Evolutionary conservation across 1,140 invertebrate species (phyloP), one percentile per base, ranked within the genome.

Genomic region (Carposina sasakii): DNA sequence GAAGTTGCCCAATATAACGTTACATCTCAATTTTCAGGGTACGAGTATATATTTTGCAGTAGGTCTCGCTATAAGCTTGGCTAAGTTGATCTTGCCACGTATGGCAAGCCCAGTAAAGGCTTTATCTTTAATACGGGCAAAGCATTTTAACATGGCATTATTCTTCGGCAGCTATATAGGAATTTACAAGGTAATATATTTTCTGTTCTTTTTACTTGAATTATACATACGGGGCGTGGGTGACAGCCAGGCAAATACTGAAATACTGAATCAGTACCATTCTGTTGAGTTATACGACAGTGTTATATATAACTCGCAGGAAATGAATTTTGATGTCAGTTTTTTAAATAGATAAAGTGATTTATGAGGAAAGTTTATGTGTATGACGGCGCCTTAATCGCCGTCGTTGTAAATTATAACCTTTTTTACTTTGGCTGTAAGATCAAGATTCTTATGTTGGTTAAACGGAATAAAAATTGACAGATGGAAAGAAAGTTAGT

Each of bases 121-220:
- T 0, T 22, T 86, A 1, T 57, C 63, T 0, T 68, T 59, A 1
- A 65, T 86, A 9, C 66, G 69, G 23, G 28, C 52, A 0, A 63
- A 59, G n/a, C 74, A 84, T 30, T 75, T 82, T 36, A 74, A 64
- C 23, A 60, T 85, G 52, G 84, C 70, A 3, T 23, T 84, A 15
- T 86, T 85, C 62, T 79, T 86, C 54, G 79, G 79, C 54, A 76
- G 74, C 58, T 86, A 86, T 71, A 85, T 85, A 42, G 82, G 82
- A 76, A 86, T 86, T 71, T 86, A 86, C 67, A 76, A 79, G 76
- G 84, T 86, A 81, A 67, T 76, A 71, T 57, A 66, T 47, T 20
- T 63, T 60, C 17, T 51, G 19, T 49, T 56, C 37, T 28, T n/a
- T n/a, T n/a, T n/a, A n/a, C n/a, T n/a, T n/a, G n/a, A n/a, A n/a